Base-by-base conservation (phyloP, 2,797 vertebrate genomes). In the Coregonus suidteri region DNA sequence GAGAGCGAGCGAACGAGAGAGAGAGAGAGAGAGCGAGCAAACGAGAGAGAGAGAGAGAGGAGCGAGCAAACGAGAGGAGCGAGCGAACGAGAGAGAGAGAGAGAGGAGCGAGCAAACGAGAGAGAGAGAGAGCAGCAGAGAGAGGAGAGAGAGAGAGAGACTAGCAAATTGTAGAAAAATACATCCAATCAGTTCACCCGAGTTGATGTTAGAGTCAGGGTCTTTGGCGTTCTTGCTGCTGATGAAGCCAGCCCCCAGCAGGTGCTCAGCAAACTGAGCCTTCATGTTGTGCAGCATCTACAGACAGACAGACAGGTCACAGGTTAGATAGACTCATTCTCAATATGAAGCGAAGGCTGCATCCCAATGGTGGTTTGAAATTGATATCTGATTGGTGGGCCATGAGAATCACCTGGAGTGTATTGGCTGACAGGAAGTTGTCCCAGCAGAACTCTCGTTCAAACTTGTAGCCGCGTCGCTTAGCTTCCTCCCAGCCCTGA, bases 271-370 rank as follows among this genome's bases (percentile, higher is more conserved):
- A 94, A 99, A 99, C 88, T 99, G 98, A 1, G 94, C 95, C 88
- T 99, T 99, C 98, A 99, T 99, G 88, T 97, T 97, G 83, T 97
- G 95, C 84, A 99, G 91, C 98, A 99, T 99, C 98, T 99, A 83
- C 75, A 75, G 84, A 34, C 20, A 13, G 66, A 35, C 35, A 35
- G 35, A 35, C 35, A 35, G 4, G 4, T 4, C 4, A 47, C 41
- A 47, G 9, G 41, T 47, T 47, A 47, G 3, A 47, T 47, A 47
- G 9, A 11, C 11, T 11, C 25, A 25, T 25, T 47, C 41, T 47
- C 41, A 13, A 11, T 13, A 47, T 11, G 41, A 47, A 47, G 41
- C 41, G 9, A 47, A 47, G 41, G 9, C 2, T 47, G 41, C 11
- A 47, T 47, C 41, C 9, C 41, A 47, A 47, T 13, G 9, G 41